These are phyloP conservation scores for Oenanthe melanoleuca DNA, from an alignment of 2,113 vertebrate genomes.

Conservation along the genomic window DNA sequence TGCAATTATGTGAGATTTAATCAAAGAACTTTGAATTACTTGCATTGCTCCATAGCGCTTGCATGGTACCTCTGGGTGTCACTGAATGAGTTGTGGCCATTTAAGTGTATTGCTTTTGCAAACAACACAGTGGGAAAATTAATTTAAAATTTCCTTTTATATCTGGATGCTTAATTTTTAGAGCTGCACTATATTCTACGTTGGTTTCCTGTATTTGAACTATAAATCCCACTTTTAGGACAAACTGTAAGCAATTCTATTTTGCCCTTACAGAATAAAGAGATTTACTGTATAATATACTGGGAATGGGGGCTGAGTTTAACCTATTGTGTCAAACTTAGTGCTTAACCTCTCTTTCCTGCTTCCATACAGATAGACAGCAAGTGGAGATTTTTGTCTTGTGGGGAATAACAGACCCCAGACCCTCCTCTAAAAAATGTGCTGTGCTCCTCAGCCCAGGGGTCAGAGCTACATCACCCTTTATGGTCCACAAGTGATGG, in stretches of 20 bases:
- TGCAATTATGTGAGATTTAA: conserved; percentile 65
- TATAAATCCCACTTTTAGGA: background rate
- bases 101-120: background rate
- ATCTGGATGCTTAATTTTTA: conserved; percentile 9
- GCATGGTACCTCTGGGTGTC: conserved; percentile 19
- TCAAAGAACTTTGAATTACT: conserved; percentile 60
- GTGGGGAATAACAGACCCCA: background rate
- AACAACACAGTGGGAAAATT: conserved; percentile 18
- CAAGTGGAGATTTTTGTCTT: background rate
- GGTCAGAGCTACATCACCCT: background rate
- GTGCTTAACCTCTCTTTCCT: background rate
- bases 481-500: accelerated
- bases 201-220: background rate
- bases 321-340: background rate
- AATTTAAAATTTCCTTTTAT: background rate
- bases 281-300: background rate
- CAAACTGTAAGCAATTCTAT: background rate
- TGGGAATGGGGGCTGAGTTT: background rate
- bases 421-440: background rate
- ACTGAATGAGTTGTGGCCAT: background rate
- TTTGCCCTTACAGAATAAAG: background rate
- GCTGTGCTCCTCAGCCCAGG: accelerated
- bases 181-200: background rate
- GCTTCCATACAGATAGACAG: background rate
- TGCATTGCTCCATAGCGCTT: background rate